Percentiles rank a stretch among this genome's conserved stretches.
Evolutionary conservation across 2,888 invertebrate genomes (phyloP).

Genomic region (Lysandra coridon): DNA sequence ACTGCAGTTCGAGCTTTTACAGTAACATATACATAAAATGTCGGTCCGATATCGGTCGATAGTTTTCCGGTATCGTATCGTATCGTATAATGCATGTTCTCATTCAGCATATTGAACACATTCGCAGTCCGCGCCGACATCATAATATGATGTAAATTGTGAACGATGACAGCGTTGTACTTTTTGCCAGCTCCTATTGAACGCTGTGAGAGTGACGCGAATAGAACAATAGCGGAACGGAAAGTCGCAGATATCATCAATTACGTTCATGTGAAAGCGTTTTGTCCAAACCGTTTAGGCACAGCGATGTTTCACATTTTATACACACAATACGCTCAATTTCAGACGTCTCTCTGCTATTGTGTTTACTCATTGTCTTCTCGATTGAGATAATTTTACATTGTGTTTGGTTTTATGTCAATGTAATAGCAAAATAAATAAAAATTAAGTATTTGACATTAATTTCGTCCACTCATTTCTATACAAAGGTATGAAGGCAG

Average conservation of each 20-base stretch:
- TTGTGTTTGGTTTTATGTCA: neutral
- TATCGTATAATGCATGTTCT: neutral
- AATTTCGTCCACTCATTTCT: neutral
- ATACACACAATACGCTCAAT: constrained; percentile 35
- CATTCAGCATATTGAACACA: neutral
- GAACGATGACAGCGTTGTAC: constrained; percentile 29
- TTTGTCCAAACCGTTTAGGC: constrained; percentile 44
- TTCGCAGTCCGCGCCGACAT: neutral
- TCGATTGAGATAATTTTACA: neutral
- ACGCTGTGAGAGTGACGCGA: constrained; percentile 45
- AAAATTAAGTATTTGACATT: neutral
- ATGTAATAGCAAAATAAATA: neutral
- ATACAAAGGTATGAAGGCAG: neutral
- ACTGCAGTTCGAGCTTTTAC: too few relatives aligned
- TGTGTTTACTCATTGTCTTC: neutral
- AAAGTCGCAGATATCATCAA: constrained; percentile 49
- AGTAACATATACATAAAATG: too few relatives aligned
- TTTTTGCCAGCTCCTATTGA: constrained; percentile 40
- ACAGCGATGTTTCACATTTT: constrained; percentile 40
- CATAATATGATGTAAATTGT: constrained; percentile 9
- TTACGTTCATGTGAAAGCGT: constrained; percentile 49
- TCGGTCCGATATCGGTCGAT: neutral
- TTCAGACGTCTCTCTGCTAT: constrained; percentile 2
- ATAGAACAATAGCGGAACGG: constrained; percentile 49
- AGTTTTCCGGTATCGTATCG: neutral